These are phyloP conservation scores for Dicyrtoma fusca DNA, from an alignment of 2,888 invertebrate genomes.

Conservation along the genomic window DNA sequence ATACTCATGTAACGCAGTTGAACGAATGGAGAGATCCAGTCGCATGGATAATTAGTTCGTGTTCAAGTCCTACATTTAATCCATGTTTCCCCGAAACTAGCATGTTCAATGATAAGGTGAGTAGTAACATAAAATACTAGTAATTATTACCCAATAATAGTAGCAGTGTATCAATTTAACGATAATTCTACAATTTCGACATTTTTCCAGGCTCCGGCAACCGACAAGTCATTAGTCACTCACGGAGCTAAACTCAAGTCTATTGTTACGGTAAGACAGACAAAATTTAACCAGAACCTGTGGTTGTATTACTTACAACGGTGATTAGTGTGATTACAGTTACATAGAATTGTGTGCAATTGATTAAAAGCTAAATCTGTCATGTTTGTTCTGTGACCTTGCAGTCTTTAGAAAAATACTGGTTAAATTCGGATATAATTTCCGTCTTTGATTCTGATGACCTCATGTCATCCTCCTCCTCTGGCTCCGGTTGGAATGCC, in stretches of 20 bases:
- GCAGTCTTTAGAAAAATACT: slow-evolving; percentile 31
- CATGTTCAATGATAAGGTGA: background rate
- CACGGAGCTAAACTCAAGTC: slow-evolving; percentile 23
- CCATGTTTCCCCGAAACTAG: slow-evolving; percentile 13
- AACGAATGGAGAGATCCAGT: slow-evolving; percentile 47
- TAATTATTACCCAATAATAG: too few relatives aligned
- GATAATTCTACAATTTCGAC: background rate
- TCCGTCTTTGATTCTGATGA: slow-evolving; percentile 11
- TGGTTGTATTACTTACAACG: too few relatives aligned
- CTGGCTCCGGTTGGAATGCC: slow-evolving; percentile 27
- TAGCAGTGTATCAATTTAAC: background rate
- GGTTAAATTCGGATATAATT: background rate
- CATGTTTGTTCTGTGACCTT: background rate
- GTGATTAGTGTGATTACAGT: too few relatives aligned
- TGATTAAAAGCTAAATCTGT: too few relatives aligned
- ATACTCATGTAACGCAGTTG: slow-evolving; percentile 36
- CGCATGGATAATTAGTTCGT: slow-evolving; percentile 18
- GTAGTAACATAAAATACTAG: too few relatives aligned
- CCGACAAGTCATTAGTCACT: slow-evolving; percentile 26
- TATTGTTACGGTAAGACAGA: slow-evolving; percentile 14
- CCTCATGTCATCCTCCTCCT: slow-evolving; percentile 9
- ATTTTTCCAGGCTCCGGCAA: slow-evolving; percentile 4
- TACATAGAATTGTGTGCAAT: background rate
- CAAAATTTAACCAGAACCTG: too few relatives aligned
- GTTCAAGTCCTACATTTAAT: slow-evolving; percentile 12